These are phyloP conservation scores for Lissonota sp. DNA, from an alignment of 2,888 invertebrate genomes.

Conservation along the genomic window DNA sequence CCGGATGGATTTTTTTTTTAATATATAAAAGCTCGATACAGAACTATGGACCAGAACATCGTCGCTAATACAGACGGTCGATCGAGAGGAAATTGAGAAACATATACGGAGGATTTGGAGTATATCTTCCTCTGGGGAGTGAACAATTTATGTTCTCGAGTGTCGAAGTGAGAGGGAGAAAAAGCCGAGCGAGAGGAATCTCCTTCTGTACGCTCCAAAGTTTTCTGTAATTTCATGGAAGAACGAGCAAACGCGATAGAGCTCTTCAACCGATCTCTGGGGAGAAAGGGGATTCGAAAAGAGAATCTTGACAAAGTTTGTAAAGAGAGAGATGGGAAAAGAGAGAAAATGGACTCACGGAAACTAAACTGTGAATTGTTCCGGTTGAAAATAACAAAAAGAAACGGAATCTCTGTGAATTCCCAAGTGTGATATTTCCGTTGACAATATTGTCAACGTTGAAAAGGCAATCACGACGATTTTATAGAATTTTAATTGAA, in stretches of 20 bases:
- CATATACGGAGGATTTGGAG: not conserved
- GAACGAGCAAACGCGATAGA: constrained; percentile 53
- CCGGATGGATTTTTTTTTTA: too few species aligned
- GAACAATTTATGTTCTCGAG: constrained; percentile 35
- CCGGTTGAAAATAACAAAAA: constrained; percentile 28
- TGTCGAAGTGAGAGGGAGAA: constrained; percentile 22
- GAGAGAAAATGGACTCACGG: constrained; percentile 26
- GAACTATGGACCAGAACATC: too few species aligned
- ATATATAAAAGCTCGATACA: too few species aligned
- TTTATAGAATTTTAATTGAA: not conserved
- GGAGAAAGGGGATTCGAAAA: constrained; percentile 10
- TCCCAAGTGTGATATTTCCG: constrained; percentile 27
- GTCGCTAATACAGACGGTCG: too few species aligned
- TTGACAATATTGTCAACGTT: constrained; percentile 44
- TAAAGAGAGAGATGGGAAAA: constrained; percentile 8
- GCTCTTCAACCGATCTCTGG: constrained; percentile 25
- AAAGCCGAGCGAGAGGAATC: constrained; percentile 33
- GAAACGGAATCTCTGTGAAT: constrained; percentile 37
- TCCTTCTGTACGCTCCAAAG: constrained; percentile 43
- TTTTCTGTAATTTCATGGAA: constrained; percentile 64
- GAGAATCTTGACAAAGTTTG: constrained; percentile 28
- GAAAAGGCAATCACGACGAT: constrained; percentile 11
- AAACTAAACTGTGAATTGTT: constrained; percentile 35
- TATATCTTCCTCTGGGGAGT: constrained; percentile 7
- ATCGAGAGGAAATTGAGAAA: not conserved